Evolutionary conservation across 2,888 invertebrate species (phyloP), one percentile per base, ranked within the genome.

Genomic region (Meandrusa payeni): DNA sequence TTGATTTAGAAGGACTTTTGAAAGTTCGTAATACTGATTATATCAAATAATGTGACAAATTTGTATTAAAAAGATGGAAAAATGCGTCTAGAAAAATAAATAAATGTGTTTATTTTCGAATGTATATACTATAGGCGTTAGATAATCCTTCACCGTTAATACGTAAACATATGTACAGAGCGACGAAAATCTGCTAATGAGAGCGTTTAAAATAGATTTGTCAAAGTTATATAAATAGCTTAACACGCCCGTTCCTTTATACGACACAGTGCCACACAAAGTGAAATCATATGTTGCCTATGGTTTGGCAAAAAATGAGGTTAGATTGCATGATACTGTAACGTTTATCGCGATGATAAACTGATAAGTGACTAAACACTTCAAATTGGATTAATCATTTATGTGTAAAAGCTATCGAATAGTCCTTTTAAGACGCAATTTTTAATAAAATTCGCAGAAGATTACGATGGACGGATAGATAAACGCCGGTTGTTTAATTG

Each of bases 401-500:
- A 38, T 38, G 10, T 11, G 23, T 27, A 39, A 45, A 20, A 26
- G 26, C 33, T 7, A 28, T 28, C 15, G 28, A 20, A 29, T 19
- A 3, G 12, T 7, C 22, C 7, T 17, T 32, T 32, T 34, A 9
- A 13, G 17, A 15, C 22, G 7, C 5, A 23, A 13, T 34, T 33
- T 55, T 51, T 31, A 19, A 20, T 27, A 24, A 39, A 40, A 46
- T 46, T 39, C 41, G 42, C 42, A 33, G 52, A 51, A 62, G 63
- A 63, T 67, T 64, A 51, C 47, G 59, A 62, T 64, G 66, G 62
- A 54, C 53, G 45, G 39, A 46, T 46, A 48, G 54, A 55, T 50
- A 75, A 74, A 69, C 75, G 72, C 67, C 68, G 69, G 70, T 65
- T 66, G 70, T 76, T 81, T 81, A 79, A 81, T 75, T 83, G 65